Evolutionary conservation across 2,797 vertebrate species (phyloP), one percentile per base, ranked within the genome.

Genomic region (Rhinophrynus dorsalis): DNA sequence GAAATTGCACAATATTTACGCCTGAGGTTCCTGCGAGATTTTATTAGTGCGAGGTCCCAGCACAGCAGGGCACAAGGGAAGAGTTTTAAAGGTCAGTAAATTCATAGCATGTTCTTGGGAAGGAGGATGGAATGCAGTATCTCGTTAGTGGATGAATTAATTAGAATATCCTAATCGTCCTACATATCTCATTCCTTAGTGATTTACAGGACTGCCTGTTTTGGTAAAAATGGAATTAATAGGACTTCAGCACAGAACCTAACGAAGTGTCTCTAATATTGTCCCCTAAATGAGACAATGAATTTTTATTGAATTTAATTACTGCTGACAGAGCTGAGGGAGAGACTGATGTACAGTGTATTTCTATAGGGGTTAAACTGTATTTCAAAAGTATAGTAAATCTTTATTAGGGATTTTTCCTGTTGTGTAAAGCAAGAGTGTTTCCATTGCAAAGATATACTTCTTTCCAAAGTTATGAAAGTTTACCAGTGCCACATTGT

Each of bases 131-230:
- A 94, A 96, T 97, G 95, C 96, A 97, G 96, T 97, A 95, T 94
- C 93, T 96, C 88, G 95, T 96, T 95, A 93, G 94, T 90, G 94
- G 96, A 98, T 97, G 95, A 96, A 98, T 98, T 98, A 96, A 98
- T 98, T 98, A 95, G 97, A 98, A 97, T 96, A 97, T 98, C 96
- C 95, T 94, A 67, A 94, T 92, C 91, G 84, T 93, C 95, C 95
- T 93, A 92, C 93, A 92, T 92, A 91, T 91, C 91, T 91, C 91
- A 94, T 95, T 95, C 93, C 93, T 94, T 93, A 92, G 95, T 97
- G 95, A 98, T 97, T 97, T 97, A 96, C 92, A 90, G 92, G 94
- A 92, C 86, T 81, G 89, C 89, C 86, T 61, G 81, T 90, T 88
- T 90, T 89, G 69, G 18, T 80, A 78, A 85, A 81, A 83, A 72